Base-by-base conservation (phyloP, 2,888 invertebrate genomes). In the Eristalinus sepulchralis region DNA sequence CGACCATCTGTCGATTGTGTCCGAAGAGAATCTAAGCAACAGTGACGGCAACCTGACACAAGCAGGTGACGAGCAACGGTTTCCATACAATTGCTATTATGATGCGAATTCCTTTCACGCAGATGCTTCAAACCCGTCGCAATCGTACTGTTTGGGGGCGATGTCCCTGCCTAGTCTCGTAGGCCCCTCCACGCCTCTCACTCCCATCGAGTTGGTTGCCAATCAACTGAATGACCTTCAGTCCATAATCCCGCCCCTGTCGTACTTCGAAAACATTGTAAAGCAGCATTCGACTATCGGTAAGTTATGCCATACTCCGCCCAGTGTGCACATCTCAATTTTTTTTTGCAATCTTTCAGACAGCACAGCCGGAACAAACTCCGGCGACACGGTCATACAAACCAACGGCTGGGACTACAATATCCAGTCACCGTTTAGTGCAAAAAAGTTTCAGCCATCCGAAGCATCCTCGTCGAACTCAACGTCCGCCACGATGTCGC, bases 1-100 rank as follows among this genome's bases (percentile, higher is more conserved):
- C 92, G 96, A 96, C 92, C 96, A 96, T 91, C 93, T 96, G 64
- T 96, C 96, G 80, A 95, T 96, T 27, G 96, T 96, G 60, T 95
- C 96, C 6, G 96, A 96, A 90, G 96, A 96, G 90, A 95, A 94
- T 22, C 88, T 92, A 1, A 92, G 92, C 77, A 92, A 91, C 78
- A 91, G 91, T 62, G 92, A 92, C 77, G 88, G 90, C 22, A 80
- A 70, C 22, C 57, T 78, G 27, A 81, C 70, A 2, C 81, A 84
- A 31, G 34, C 70, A 33, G 66, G 39, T 24, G 75, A 84, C 31
- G 2, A 24, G 2, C 62, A 62, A 13, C 39, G 36, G 2, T 5
- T 17, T 22, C 57, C 62, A 57, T 34, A 71, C 20, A 68, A 68
- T 53, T 84, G 55, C 62, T 77, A 78, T 67, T 67, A 78, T 39